These are phyloP conservation scores for Actinopyga echinites DNA, from an alignment of 53 echinoderm and acorn worm species.

Conservation along the genomic window DNA sequence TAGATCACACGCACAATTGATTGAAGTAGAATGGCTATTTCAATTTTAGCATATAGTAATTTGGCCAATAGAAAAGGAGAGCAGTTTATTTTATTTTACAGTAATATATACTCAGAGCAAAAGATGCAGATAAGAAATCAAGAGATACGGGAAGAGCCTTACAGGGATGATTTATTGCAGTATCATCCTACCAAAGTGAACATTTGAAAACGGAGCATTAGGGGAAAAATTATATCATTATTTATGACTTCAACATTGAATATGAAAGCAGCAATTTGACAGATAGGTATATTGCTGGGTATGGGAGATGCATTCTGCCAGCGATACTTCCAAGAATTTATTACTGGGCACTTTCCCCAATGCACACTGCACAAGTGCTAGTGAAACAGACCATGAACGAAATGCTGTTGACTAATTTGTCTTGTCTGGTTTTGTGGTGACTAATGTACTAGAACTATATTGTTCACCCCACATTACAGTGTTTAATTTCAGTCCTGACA, in stretches of 20 bases:
- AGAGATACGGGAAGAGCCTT: background rate
- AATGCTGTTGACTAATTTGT: too few species aligned
- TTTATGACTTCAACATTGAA: background rate
- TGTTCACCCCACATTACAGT: too few species aligned
- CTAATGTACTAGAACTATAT: too few species aligned
- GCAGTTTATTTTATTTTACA: background rate
- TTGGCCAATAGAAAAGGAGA: conserved; percentile 31
- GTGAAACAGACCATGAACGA: too few species aligned
- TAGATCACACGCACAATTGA: conserved; percentile 13
- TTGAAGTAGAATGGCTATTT: conserved; percentile 31
- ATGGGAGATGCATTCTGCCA: too few species aligned
- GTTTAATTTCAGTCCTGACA: too few species aligned
- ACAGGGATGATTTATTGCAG: conserved; percentile 21
- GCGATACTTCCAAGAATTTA: too few species aligned
- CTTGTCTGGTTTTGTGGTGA: too few species aligned
- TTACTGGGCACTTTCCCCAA: too few species aligned
- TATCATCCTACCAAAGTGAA: conserved; percentile 6
- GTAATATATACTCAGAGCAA: background rate
- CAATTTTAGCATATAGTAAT: conserved; percentile 30
- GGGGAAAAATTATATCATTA: conserved; percentile 14
- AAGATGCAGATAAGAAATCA: conserved; percentile 5
- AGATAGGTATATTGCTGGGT: too few species aligned
- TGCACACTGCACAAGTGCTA: too few species aligned
- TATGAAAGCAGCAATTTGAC: too few species aligned
- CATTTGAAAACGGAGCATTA: conserved; percentile 3